Evolutionary conservation across 2,113 vertebrate genomes (phyloP), one percentile per base, ranked within the genome.

Genomic region (Piaya cayana): DNA sequence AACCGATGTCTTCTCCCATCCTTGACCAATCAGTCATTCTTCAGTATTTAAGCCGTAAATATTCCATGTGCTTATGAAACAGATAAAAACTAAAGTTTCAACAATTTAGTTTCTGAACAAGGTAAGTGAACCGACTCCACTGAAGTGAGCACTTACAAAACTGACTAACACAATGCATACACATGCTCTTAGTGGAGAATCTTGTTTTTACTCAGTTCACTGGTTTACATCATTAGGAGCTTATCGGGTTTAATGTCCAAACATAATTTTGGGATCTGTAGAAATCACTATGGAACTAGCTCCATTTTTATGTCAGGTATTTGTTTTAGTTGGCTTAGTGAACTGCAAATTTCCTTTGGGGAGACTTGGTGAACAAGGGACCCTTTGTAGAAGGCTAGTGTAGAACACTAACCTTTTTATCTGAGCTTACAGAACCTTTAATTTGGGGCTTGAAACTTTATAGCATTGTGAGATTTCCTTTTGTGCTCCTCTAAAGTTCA

Each of bases 331-430:
- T 97, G 91, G 75, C 84, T 97, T 95, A 91, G 86, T 72, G 67
- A 93, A 88, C 80, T 90, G 72, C 80, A 91, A 87, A 94, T 97
- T 95, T 96, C 85, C 92, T 94, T 90, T 93, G 82, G 97, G 96
- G 87, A 97, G 95, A 90, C 88, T 96, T 96, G 96, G 53, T 75
- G 86, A 98, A 96, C 97, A 97, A 97, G 88, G 59, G 45, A 96
- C 60, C 85, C 92, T 97, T 98, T 98, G 97, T 98, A 95, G 90
- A 85, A 96, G 72, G 95, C 58, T 58, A 20, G 90, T 83, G 39
- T 39, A 39, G 39, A 97, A 97, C 95, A 91, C 82, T 88, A 76
- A 84, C 88, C 80, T 91, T 96, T 95, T 95, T 93, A 95, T 96
- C 93, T 87, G 68, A 91, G 86, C 30, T 95, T 88, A 81, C 65